Evolutionary conservation across 2,797 vertebrate species (phyloP).

Genomic region (Xiphorhynchus erythropygius): DNA sequence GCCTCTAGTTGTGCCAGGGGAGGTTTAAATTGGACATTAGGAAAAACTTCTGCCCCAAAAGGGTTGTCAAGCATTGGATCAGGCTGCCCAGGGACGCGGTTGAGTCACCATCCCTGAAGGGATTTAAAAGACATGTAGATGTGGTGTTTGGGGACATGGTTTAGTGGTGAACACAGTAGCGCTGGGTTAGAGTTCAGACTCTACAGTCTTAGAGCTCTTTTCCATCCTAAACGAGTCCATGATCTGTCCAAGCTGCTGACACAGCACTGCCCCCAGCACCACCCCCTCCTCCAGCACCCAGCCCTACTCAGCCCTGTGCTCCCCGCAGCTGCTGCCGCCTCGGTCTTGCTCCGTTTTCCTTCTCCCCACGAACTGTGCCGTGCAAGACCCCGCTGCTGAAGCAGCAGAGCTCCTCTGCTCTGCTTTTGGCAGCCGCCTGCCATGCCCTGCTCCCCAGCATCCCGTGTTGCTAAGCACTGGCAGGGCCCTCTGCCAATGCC

Average conservation of each 20-base stretch:
- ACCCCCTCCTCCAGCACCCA: neutral
- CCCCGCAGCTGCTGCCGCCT: neutral
- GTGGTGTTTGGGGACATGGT: rapidly evolving
- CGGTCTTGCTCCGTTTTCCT: rapidly evolving
- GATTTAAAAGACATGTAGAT: neutral
- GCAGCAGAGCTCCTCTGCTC: neutral
- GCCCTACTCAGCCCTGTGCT: rapidly evolving
- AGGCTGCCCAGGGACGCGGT: neutral
- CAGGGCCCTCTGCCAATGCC: neutral
- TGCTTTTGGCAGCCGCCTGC: rapidly evolving
- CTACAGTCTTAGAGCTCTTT: neutral
- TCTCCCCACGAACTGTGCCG: neutral
- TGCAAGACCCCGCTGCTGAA: rapidly evolving
- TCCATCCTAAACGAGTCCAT: rapidly evolving
- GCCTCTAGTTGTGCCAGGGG: neutral
- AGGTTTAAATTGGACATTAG: neutral
- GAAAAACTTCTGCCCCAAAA: neutral
- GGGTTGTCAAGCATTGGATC: neutral
- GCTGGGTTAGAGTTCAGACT: neutral
- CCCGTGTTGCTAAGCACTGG: neutral
- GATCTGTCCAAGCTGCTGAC: neutral
- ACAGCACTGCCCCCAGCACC: neutral
- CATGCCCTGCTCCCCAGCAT: rapidly evolving
- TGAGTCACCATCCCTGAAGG: neutral
- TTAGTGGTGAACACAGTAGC: neutral